Percentiles rank a stretch among this genome's conserved stretches.
Evolutionary conservation across 2,797 vertebrate genomes (phyloP).

Genomic region (Sebastes hubbsi): DNA sequence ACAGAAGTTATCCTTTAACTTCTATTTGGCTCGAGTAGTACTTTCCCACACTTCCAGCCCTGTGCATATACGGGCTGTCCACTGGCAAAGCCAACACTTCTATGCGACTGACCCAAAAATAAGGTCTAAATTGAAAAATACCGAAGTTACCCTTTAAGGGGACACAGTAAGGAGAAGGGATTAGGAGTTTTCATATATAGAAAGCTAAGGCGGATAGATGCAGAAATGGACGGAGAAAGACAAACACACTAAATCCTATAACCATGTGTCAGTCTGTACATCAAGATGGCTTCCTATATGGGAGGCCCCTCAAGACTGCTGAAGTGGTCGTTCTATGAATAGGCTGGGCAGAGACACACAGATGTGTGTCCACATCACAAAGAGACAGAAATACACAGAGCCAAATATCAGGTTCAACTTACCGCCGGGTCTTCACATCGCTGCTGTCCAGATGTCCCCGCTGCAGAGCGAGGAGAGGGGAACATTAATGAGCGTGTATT

Average conservation of each 20-base stretch:
- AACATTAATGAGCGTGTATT: not conserved
- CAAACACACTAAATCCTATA: not conserved
- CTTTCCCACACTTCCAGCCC: no score
- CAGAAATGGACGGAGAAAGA: not conserved
- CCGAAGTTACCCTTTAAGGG: not conserved
- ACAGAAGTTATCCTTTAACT: not conserved
- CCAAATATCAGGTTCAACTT: conserved; percentile 65
- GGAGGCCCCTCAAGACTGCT: conserved; percentile 26
- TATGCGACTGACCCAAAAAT: no score
- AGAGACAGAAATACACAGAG: conserved; percentile 48
- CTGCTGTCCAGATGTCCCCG: conserved; percentile 63
- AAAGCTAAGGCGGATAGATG: not conserved
- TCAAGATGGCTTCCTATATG: not conserved
- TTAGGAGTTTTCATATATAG: not conserved
- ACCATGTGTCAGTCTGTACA: not conserved
- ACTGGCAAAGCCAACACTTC: no score
- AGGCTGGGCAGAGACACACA: conserved; percentile 58
- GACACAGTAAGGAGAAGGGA: not conserved
- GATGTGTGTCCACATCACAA: conserved; percentile 71
- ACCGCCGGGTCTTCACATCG: conserved; percentile 14
- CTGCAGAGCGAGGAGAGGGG: not conserved
- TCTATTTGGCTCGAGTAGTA: rapidly evolving
- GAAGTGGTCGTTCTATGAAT: conserved; percentile 56
- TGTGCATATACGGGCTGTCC: no score
- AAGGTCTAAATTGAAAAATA: no score